Evolutionary conservation across 2,888 invertebrate species (phyloP).

Genomic region (Gastracanthus pulcherrimus): DNA sequence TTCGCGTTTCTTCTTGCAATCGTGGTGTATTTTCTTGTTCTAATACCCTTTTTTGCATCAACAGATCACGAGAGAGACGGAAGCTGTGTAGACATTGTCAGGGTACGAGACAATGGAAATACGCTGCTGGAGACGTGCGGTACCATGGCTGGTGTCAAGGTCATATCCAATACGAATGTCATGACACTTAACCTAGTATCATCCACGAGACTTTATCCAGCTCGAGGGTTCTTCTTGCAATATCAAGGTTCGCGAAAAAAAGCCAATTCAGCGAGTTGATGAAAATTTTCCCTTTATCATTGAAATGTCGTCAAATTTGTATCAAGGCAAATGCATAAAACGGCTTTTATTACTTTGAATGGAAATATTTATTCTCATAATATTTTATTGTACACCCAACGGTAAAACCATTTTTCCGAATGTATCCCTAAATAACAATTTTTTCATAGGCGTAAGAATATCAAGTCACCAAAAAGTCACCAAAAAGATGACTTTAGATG

Average conservation of each 20-base stretch:
- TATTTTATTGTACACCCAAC: too few relatives aligned
- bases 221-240: slow-evolving; percentile 73
- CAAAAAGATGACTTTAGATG: too few relatives aligned
- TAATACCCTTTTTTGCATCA: not conserved
- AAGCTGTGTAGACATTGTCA: slow-evolving; percentile 72
- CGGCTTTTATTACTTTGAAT: too few relatives aligned
- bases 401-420: too few relatives aligned
- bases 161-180: slow-evolving; percentile 71
- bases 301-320: too few relatives aligned
- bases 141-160: slow-evolving; percentile 69
- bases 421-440: too few relatives aligned
- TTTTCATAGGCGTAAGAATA: too few relatives aligned
- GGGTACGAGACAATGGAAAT: slow-evolving; percentile 71
- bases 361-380: too few relatives aligned
- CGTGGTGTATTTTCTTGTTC: not conserved
- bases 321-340: not conserved
- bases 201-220: slow-evolving; percentile 68
- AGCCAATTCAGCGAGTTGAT: too few relatives aligned
- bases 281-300: too few relatives aligned
- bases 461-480: too few relatives aligned
- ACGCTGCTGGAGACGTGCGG: slow-evolving; percentile 74
- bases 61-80: slow-evolving; percentile 71
- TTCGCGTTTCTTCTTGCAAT: not conserved
- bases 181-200: slow-evolving; percentile 73
- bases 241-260: slow-evolving; percentile 70